These are phyloP conservation scores for Siniperca scherzeri DNA, from an alignment of 2,797 vertebrate species.

Conservation along the genomic window DNA sequence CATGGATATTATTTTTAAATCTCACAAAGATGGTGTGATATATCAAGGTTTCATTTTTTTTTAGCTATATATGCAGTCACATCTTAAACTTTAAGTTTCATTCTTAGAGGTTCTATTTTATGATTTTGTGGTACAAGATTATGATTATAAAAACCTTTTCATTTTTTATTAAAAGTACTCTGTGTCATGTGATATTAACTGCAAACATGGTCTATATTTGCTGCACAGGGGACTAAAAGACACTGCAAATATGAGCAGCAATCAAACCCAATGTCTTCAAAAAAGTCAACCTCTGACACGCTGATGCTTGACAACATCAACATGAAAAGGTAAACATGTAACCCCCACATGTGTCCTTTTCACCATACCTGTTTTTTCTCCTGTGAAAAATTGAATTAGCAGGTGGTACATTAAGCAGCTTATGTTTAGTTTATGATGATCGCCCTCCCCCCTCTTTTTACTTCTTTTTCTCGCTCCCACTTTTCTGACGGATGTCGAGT, in stretches of 20 bases:
- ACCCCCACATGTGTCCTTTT: conserved; percentile 47
- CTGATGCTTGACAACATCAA: conserved; percentile 10
- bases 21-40: neutral
- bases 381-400: conserved; percentile 72
- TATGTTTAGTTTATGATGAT: conserved; percentile 73
- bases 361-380: conserved; percentile 53
- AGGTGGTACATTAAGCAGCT: conserved; percentile 78
- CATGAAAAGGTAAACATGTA: conserved; percentile 51
- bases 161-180: neutral
- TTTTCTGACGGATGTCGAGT: conserved; percentile 60
- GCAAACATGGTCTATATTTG: conserved; percentile 1
- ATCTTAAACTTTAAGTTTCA: neutral
- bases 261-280: conserved; percentile 50
- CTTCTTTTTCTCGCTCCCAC: conserved; percentile 34
- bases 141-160: neutral
- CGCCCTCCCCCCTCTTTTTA: conserved; percentile 31
- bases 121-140: neutral
- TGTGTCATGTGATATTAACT: conserved; percentile 2
- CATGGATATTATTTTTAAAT: neutral
- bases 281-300: conserved; percentile 64
- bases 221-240: conserved; percentile 20
- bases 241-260: neutral
- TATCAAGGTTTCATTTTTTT: no score
- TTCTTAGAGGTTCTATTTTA: neutral
- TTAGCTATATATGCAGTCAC: neutral